Base-by-base conservation (phyloP, 2,113 vertebrate species). In the Anolis carolinensis region DNA sequence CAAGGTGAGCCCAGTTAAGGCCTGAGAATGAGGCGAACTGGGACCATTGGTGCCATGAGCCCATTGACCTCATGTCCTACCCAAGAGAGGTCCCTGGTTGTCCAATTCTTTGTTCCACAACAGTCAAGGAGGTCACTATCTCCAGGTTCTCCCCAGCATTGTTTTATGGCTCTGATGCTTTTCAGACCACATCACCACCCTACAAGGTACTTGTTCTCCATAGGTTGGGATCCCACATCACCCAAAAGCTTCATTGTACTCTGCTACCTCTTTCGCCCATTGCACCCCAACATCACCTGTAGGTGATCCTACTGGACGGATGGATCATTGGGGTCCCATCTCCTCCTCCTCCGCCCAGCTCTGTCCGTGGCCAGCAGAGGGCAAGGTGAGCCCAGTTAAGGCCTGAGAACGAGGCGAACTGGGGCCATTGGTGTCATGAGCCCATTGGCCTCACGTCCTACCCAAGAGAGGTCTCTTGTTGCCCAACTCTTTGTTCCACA, bases 401-500 rank as follows among this genome's bases (percentile, higher is more conserved):
- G 83, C 30, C 62, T 48, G 4, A 30, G 39, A 30, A 32, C 55
- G 14, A 55, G 83, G 48, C 48, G 4, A 23, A 2, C 48, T 3
- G 48, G 39, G 52, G 32, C 84, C 76, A 18, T n/a, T 7, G 23
- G 27, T 59, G 44, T 7, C 67, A n/a, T 5, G 4, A 70, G 73
- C 44, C 44, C 62, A 18, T 23, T 11, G 82, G 52, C 82, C 68
- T 82, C 74, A 16, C 8, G 62, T 77, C 44, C 32, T 25, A 13
- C 74, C 9, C 44, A 68, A n/a, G 13, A 18, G 11, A 48, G 68
- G 9, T 34, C 4, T 70, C 7, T 23, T 21, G 32, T 27, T 21
- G 34, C 70, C 23, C 3, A n/a, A 83, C 71, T 74, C 82, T 83
- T 83, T 83, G 71, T 83, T 83, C 70, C 81, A 68, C 44, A 10